Evolutionary conservation across 2,888 invertebrate species (phyloP).

Genomic region (Leucophenga montana): DNA sequence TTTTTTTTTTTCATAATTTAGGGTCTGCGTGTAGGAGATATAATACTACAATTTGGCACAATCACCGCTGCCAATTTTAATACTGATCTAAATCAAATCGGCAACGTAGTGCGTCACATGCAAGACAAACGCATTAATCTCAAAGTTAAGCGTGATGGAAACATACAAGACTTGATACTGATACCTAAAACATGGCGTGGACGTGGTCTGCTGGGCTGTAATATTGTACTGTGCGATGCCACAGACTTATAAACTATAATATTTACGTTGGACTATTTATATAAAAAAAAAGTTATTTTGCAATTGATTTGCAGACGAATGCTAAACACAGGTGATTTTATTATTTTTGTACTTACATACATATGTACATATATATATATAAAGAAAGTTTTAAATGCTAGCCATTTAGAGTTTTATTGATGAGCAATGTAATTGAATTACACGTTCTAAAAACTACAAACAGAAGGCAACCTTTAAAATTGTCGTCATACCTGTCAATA

Average conservation of each 20-base stretch:
- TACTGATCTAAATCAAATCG: constrained; percentile 80
- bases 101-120: constrained; percentile 79
- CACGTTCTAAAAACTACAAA: constrained; percentile 11
- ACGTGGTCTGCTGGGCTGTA: constrained; percentile 84
- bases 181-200: constrained; percentile 86
- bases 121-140: constrained; percentile 75
- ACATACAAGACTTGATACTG: constrained; percentile 76
- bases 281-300: neutral
- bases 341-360: constrained; percentile 16
- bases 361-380: neutral
- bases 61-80: constrained; percentile 82
- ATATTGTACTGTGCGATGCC: constrained; percentile 74
- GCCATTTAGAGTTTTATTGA: neutral
- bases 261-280: neutral
- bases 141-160: constrained; percentile 75
- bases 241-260: constrained; percentile 51
- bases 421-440: constrained; percentile 4
- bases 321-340: neutral
- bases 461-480: neutral
- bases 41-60: constrained; percentile 85
- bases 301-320: neutral
- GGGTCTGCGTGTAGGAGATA: constrained; percentile 82
- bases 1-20: constrained; percentile 66
- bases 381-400: no score
- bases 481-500: no score